Conservation (phyloP, 1,140 invertebrate genomes). For the Antheraea mylitta region DNA sequence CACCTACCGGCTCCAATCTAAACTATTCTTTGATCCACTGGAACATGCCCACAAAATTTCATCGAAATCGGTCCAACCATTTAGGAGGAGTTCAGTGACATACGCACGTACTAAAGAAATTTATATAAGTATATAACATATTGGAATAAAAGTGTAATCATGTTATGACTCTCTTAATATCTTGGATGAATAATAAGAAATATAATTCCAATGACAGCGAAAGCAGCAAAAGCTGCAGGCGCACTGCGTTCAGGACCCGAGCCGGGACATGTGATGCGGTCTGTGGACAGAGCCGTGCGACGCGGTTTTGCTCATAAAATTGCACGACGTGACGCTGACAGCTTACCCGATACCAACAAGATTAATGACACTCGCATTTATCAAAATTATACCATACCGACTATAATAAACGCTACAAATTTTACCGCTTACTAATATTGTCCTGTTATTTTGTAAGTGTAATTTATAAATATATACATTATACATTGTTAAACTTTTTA, state of each 20-base stretch:
- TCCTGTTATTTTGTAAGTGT: not conserved
- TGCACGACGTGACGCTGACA: conserved; percentile 37
- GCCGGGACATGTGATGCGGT: conserved; percentile 40
- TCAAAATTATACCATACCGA: conserved; percentile 5
- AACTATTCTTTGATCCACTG: no score
- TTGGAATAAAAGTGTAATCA: no score
- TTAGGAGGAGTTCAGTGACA: no score
- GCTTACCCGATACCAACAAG: conserved; percentile 26
- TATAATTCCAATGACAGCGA: conserved; percentile 34
- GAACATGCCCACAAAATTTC: no score
- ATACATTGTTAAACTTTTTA: not conserved
- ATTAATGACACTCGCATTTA: conserved; percentile 10
- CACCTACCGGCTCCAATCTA: no score
- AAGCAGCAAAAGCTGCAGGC: conserved; percentile 51
- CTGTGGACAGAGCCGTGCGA: conserved; percentile 41
- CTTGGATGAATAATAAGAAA: not conserved
- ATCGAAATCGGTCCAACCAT: no score
- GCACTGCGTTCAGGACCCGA: conserved; percentile 39
- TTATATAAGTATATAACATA: no score
- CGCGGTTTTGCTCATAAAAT: conserved; percentile 42
- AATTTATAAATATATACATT: not conserved
- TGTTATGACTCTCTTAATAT: no score
- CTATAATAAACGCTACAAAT: not conserved
- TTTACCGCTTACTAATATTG: not conserved
- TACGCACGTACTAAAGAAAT: no score